These are phyloP conservation scores for Sebastes steindachneri DNA, from an alignment of 2,797 vertebrate species.

Conservation along the genomic window DNA sequence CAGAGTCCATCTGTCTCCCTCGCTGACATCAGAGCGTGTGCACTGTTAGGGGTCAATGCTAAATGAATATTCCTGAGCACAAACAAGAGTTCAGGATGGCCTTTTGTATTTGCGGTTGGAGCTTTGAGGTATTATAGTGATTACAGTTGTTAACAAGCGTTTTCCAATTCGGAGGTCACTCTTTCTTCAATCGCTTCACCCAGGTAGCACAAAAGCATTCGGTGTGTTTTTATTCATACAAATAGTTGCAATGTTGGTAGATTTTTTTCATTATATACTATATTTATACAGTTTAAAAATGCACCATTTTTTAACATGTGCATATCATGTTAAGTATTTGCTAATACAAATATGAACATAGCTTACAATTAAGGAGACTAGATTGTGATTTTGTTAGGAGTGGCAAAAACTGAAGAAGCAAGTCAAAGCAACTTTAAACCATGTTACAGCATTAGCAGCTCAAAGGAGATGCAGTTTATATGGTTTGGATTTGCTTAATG, in stretches of 20 bases:
- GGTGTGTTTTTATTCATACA: neutral
- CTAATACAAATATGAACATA: neutral
- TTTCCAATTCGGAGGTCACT: slow-evolving; percentile 19
- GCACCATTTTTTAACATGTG: no score
- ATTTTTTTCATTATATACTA: neutral
- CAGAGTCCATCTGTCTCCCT: slow-evolving; percentile 71
- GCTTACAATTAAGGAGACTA: neutral
- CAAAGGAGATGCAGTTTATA: neutral
- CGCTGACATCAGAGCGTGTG: slow-evolving; percentile 37
- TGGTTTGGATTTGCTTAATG: neutral
- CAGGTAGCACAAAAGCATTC: neutral
- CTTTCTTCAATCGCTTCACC: neutral
- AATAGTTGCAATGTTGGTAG: neutral
- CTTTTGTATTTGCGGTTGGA: slow-evolving; percentile 4
- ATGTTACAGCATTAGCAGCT: neutral
- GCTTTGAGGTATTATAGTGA: slow-evolving; percentile 38
- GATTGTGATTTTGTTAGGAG: neutral
- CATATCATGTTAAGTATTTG: neutral
- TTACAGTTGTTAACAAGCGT: slow-evolving; percentile 17
- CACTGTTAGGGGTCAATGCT: slow-evolving; percentile 34
- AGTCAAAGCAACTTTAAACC: neutral
- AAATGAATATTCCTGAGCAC: slow-evolving; percentile 57
- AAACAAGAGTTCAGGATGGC: slow-evolving; percentile 34
- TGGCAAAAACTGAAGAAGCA: neutral
- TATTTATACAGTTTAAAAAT: no score